These are phyloP conservation scores for Cochlearius cochlearius DNA, from an alignment of 2,113 vertebrate species.

Conservation along the genomic window DNA sequence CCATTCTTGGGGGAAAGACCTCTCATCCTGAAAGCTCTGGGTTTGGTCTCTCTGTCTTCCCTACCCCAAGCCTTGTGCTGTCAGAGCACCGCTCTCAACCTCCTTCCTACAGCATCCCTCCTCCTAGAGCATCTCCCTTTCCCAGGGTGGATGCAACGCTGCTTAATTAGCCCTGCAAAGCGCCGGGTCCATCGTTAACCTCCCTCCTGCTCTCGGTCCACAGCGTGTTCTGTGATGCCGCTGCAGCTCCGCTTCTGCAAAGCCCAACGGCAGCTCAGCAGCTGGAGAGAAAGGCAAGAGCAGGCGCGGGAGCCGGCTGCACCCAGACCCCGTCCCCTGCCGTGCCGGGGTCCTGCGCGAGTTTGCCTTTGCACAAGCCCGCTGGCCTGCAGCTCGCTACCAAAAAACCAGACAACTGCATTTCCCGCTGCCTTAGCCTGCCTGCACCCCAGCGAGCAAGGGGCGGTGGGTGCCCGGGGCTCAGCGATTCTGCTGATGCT, in stretches of 20 bases:
- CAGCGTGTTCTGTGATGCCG: fast-evolving
- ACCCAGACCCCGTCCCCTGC: not conserved
- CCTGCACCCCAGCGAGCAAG: not conserved
- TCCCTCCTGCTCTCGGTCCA: not conserved
- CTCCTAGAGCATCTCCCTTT: not conserved
- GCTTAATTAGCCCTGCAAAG: not conserved
- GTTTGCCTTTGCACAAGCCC: not conserved
- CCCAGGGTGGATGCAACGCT: fast-evolving
- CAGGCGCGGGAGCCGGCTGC: fast-evolving
- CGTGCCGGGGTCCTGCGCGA: fast-evolving
- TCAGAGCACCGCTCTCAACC: not conserved
- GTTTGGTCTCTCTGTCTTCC: not conserved
- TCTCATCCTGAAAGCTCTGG: not conserved
- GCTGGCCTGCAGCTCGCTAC: fast-evolving
- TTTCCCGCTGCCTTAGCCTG: fast-evolving
- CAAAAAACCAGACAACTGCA: fast-evolving
- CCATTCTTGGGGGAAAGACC: not conserved
- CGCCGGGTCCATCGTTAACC: fast-evolving
- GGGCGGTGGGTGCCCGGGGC: not conserved
- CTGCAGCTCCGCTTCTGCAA: not conserved
- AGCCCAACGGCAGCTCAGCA: fast-evolving
- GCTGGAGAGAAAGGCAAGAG: not conserved
- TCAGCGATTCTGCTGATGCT: not conserved
- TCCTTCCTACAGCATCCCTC: not conserved
- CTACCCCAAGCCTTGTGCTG: not conserved